Percentiles rank a stretch among this genome's conserved stretches.
phyloP scores from a whole-genome alignment of 2,113 vertebrate genomes.

The Todiramphus chloris region DNA sequence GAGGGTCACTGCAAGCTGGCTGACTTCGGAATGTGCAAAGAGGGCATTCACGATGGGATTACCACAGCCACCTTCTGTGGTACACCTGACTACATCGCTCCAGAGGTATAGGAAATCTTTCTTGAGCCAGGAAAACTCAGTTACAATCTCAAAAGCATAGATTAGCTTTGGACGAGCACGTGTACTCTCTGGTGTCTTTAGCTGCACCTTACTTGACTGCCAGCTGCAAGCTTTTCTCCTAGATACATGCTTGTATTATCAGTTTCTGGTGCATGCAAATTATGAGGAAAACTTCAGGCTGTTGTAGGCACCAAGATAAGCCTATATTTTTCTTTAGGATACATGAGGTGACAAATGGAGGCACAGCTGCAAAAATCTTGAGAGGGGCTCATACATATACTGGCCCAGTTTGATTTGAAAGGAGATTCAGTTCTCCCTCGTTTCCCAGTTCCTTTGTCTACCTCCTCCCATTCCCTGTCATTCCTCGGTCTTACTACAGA shows the following conservation, averaged over 20 bases:
- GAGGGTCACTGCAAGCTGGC: slow-evolving; percentile 98
- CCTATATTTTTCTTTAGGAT: background rate
- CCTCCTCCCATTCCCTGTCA: background rate
- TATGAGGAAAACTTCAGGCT: background rate
- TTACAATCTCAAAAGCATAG: background rate
- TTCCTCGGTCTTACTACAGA: background rate
- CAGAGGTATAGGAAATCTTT: slow-evolving; percentile 84
- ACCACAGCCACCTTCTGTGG: slow-evolving; percentile 95
- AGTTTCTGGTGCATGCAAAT: background rate
- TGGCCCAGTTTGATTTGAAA: background rate
- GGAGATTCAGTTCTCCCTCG: background rate
- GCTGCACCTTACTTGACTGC: background rate
- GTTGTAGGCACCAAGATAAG: background rate
- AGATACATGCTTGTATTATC: background rate
- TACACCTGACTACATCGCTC: slow-evolving; percentile 96
- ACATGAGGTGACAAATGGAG: background rate
- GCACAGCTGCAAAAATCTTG: background rate
- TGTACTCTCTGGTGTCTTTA: background rate
- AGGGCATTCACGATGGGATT: slow-evolving; percentile 87
- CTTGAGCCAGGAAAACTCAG: background rate
- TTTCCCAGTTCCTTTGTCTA: background rate
- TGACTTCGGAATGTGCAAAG: slow-evolving; percentile 99
- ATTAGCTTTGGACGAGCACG: background rate
- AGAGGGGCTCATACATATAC: background rate
- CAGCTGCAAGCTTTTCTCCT: background rate